A percentile compares a stretch with the other conserved stretches of the same genome.
phyloP scores from a whole-genome alignment of 1,140 invertebrate genomes.

The Drosophila kepulauana region DNA sequence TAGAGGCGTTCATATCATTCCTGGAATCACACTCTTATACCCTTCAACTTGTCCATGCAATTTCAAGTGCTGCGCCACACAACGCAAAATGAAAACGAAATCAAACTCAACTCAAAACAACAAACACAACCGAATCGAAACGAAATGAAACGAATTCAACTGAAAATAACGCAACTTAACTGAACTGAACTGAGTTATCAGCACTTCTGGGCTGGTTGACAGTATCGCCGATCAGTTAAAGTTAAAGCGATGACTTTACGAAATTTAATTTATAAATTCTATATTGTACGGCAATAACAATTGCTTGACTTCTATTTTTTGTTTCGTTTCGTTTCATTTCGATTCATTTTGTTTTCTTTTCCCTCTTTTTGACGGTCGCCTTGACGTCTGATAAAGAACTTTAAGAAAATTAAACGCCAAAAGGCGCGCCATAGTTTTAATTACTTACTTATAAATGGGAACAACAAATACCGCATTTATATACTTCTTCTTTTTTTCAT shows the following conservation, averaged over 20 bases:
- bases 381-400: slow-evolving; percentile 42
- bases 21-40: slow-evolving; percentile 53
- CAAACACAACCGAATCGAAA: slow-evolving; percentile 6
- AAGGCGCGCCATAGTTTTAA: slow-evolving; percentile 79
- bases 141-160: slow-evolving; percentile 20
- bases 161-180: neutral
- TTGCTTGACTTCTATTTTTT: slow-evolving; percentile 25
- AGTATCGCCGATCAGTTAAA: slow-evolving; percentile 71
- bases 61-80: slow-evolving; percentile 55
- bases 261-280: slow-evolving; percentile 76
- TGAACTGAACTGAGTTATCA: slow-evolving; percentile 42
- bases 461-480: slow-evolving; percentile 32
- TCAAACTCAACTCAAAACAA: slow-evolving; percentile 21
- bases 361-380: slow-evolving; percentile 55
- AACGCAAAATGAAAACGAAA: slow-evolving; percentile 41
- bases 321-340: slow-evolving; percentile 42
- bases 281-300: slow-evolving; percentile 35
- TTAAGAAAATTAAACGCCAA: slow-evolving; percentile 54
- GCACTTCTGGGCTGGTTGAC: slow-evolving; percentile 71
- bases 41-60: slow-evolving; percentile 66
- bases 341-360: slow-evolving; percentile 26
- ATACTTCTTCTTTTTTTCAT: slow-evolving; percentile 30
- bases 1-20: slow-evolving; percentile 46
- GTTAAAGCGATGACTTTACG: slow-evolving; percentile 58
- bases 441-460: slow-evolving; percentile 55